Percentiles rank a stretch among this genome's conserved stretches.
Conservation (phyloP, 1,140 invertebrate species). For the Lethrus apterus region DNA sequence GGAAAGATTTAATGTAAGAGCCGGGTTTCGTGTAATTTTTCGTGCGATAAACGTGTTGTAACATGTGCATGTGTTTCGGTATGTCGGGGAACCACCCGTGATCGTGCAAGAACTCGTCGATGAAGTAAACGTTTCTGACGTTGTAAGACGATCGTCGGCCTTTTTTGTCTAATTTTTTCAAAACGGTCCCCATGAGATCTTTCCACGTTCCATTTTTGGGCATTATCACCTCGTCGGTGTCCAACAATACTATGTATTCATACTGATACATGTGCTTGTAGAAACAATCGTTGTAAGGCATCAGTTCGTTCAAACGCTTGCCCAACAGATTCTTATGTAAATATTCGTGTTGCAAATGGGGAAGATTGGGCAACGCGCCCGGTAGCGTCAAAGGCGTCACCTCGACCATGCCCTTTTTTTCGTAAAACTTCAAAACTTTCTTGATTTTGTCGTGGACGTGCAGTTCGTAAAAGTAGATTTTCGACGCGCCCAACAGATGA, state of each 20-base stretch:
- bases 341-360: constrained; percentile 77
- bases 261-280: constrained; percentile 87
- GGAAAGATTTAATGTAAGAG: constrained; percentile 89
- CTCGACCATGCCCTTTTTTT: constrained; percentile 51
- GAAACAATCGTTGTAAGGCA: constrained; percentile 92
- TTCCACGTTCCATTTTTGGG: constrained; percentile 75
- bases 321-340: constrained; percentile 79
- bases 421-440: constrained; percentile 77
- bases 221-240: constrained; percentile 92
- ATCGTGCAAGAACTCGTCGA: constrained; percentile 76
- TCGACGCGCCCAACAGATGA: constrained; percentile 76
- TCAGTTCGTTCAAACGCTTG: constrained; percentile 88
- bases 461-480: constrained; percentile 85
- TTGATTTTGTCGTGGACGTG: constrained; percentile 86
- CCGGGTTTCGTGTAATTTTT: constrained; percentile 87
- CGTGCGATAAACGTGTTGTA: constrained; percentile 83
- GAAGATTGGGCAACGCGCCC: constrained; percentile 82
- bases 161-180: constrained; percentile 57
- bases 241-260: constrained; percentile 79
- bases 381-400: constrained; percentile 80
- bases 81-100: constrained; percentile 74
- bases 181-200: constrained; percentile 57
- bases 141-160: constrained; percentile 72
- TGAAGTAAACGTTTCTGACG: constrained; percentile 86
- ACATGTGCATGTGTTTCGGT: constrained; percentile 84